Evolutionary conservation across 2,888 invertebrate species (phyloP).

Genomic region (Zaprionus obscuricornis): DNA sequence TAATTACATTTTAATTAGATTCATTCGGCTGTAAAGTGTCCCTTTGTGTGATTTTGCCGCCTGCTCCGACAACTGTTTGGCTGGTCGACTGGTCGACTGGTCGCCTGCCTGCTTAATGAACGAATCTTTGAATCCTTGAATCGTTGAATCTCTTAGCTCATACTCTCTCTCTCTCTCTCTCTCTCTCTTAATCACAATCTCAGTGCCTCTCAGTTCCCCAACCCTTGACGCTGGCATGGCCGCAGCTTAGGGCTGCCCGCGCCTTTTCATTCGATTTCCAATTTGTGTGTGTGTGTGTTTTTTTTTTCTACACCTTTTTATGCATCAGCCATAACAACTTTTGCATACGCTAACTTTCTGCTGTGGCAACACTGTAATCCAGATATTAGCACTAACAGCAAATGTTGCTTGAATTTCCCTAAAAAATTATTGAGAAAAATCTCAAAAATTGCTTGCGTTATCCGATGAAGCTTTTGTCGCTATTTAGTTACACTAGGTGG

Average conservation of each 20-base stretch:
- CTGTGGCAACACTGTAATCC: too few species aligned
- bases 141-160: conserved; percentile 34
- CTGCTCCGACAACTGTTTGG: conserved; percentile 31
- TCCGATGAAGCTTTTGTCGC: too few species aligned
- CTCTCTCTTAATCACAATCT: conserved; percentile 27
- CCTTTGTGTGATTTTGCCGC: conserved; percentile 80
- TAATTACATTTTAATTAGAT: conserved; percentile 84
- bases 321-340: too few species aligned
- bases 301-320: conserved; percentile 10
- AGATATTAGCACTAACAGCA: too few species aligned
- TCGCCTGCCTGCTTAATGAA: conserved; percentile 64
- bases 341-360: too few species aligned
- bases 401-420: too few species aligned
- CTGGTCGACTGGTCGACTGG: conserved; percentile 1
- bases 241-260: conserved; percentile 41
- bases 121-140: conserved; percentile 41
- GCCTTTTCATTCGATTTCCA: conserved; percentile 72
- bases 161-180: conserved; percentile 13
- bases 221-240: conserved; percentile 14
- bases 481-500: too few species aligned
- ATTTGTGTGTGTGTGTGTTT: conserved; percentile 46
- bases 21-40: conserved; percentile 84
- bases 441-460: too few species aligned
- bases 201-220: conserved; percentile 3
- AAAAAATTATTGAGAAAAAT: too few species aligned